Percentiles rank a stretch among this genome's conserved stretches.
Conservation (phyloP, 2,113 vertebrate genomes). For the Apodemus speciosus region DNA sequence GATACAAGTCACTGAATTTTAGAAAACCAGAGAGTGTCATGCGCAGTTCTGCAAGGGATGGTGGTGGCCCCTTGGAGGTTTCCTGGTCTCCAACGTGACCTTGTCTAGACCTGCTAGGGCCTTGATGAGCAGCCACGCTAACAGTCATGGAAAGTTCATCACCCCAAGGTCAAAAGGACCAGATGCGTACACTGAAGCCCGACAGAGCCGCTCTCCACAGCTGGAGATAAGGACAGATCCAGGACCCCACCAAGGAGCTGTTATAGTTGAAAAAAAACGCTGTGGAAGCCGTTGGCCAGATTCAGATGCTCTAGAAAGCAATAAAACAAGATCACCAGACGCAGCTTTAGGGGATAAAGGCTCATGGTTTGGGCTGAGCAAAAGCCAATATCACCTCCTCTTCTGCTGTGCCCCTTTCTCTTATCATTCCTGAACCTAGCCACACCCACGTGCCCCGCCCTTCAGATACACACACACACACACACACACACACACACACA, state of each 20-base stretch:
- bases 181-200: neutral
- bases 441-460: too few species aligned
- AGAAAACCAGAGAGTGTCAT: neutral
- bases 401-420: neutral
- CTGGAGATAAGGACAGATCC: neutral
- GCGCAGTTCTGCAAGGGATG: neutral
- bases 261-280: neutral
- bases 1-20: neutral
- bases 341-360: neutral
- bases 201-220: neutral
- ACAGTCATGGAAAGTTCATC: neutral
- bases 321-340: neutral
- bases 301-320: neutral
- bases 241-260: neutral
- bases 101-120: neutral
- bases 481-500: too few species aligned
- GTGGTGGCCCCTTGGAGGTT: too few species aligned
- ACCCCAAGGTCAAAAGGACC: neutral
- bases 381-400: neutral
- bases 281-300: neutral
- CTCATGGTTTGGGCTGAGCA: neutral
- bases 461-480: too few species aligned
- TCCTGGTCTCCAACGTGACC: neutral
- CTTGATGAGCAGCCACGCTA: neutral
- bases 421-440: neutral